These are phyloP conservation scores for Pteronotus mesoamericanus DNA, from an alignment of 2,797 vertebrate species.

Conservation along the genomic window DNA sequence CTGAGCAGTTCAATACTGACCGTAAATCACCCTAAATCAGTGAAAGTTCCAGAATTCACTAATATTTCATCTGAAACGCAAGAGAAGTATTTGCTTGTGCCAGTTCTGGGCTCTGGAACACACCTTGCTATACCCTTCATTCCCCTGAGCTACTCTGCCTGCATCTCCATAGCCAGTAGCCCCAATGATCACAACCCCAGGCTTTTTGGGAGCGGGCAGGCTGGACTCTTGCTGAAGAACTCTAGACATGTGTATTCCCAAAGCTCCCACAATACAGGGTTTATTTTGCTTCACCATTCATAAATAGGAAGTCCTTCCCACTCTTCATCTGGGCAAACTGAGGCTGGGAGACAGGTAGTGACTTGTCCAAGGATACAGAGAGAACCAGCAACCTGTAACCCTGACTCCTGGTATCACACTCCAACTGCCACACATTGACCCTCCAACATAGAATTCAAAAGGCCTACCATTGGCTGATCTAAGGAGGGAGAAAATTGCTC, in stretches of 20 bases:
- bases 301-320: conserved; percentile 13
- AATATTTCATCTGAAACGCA: conserved; percentile 38
- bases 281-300: conserved; percentile 10
- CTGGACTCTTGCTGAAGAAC: background rate
- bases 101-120: conserved; percentile 41
- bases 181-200: background rate
- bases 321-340: conserved; percentile 41
- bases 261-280: background rate
- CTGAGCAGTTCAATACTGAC: conserved; percentile 66
- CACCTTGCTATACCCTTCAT: background rate
- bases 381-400: conserved; percentile 47
- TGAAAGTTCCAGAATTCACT: conserved; percentile 60
- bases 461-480: conserved; percentile 24
- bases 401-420: conserved; percentile 23
- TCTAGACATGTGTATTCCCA: conserved; percentile 30
- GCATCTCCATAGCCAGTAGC: background rate
- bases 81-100: conserved; percentile 37
- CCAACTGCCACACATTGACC: conserved; percentile 33
- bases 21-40: conserved; percentile 51
- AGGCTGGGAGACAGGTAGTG: conserved; percentile 22
- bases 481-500: conserved; percentile 23
- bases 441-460: conserved; percentile 57
- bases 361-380: conserved; percentile 42
- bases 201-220: background rate
- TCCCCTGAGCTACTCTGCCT: background rate